Evolutionary conservation across 2,888 invertebrate species (phyloP).

Genomic region (Archaeoteleia sp.): DNA sequence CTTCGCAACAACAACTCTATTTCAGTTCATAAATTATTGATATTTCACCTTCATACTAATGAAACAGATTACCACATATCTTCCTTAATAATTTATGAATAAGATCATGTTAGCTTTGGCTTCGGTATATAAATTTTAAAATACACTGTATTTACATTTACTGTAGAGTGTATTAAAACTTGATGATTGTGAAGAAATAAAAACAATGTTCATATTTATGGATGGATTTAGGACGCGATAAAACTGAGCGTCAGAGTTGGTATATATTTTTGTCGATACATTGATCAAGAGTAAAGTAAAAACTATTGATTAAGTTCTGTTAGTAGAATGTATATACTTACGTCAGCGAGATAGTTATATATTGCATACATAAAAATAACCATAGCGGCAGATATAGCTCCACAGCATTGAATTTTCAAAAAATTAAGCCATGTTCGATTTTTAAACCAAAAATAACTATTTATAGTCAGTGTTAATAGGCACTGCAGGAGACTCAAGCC

Average conservation of each 20-base stretch:
- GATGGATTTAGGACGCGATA: no score
- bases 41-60: no score
- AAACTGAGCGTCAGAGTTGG: no score
- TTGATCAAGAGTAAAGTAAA: neutral
- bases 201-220: no score
- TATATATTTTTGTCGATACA: neutral
- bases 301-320: no score
- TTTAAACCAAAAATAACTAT: conserved; percentile 76
- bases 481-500: conserved; percentile 76
- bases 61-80: no score
- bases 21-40: conserved; percentile 11
- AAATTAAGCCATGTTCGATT: conserved; percentile 79
- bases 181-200: no score
- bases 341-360: conserved; percentile 70
- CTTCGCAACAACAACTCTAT: conserved; percentile 37
- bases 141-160: no score
- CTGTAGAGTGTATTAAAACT: no score
- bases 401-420: conserved; percentile 82
- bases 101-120: no score
- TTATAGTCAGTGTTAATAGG: conserved; percentile 74
- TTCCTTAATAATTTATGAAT: no score
- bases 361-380: conserved; percentile 76
- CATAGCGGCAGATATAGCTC: conserved; percentile 83
- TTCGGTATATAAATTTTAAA: no score
- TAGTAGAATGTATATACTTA: conserved; percentile 52